These are phyloP conservation scores for Arrhopalites spinosus DNA, from an alignment of 2,888 invertebrate species.

Conservation along the genomic window DNA sequence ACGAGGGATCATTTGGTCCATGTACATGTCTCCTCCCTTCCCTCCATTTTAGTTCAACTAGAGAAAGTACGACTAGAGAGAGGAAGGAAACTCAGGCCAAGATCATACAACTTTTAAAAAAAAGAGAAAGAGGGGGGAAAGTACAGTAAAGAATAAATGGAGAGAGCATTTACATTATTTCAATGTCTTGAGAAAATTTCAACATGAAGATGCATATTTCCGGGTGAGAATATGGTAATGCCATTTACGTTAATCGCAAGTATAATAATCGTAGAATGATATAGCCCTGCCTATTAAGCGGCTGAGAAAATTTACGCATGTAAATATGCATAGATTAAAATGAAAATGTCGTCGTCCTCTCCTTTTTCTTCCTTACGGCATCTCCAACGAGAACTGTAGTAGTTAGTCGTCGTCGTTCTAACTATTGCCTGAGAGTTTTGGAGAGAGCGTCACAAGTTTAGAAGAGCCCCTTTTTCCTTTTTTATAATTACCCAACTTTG, in stretches of 20 bases:
- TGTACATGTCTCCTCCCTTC: no score
- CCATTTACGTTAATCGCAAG: constrained; percentile 17
- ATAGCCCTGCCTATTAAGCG: not conserved
- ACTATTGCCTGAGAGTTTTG: not conserved
- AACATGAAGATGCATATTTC: not conserved
- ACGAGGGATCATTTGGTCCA: no score
- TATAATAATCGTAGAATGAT: constrained; percentile 19
- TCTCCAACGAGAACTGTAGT: not conserved
- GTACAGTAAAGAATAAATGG: no score
- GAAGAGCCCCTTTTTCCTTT: constrained; percentile 6
- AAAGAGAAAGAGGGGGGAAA: not conserved
- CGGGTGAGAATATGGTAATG: constrained; percentile 20
- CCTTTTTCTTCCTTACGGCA: not conserved
- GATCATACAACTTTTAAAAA: not conserved
- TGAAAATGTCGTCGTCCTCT: constrained; percentile 7
- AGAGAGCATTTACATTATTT: constrained; percentile 1
- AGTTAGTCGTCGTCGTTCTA: not conserved
- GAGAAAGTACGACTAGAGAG: not conserved
- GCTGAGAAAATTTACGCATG: not conserved
- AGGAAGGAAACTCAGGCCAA: not conserved
- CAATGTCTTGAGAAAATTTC: not conserved
- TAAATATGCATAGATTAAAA: not conserved
- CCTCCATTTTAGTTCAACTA: not conserved
- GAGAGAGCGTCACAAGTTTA: constrained; percentile 4
- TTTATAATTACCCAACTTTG: constrained; percentile 40